Percentiles rank a stretch among this genome's conserved stretches.
phyloP scores from a whole-genome alignment of 37 sponge, comb jelly and placozoan species.

The Geodia barretti region DNA sequence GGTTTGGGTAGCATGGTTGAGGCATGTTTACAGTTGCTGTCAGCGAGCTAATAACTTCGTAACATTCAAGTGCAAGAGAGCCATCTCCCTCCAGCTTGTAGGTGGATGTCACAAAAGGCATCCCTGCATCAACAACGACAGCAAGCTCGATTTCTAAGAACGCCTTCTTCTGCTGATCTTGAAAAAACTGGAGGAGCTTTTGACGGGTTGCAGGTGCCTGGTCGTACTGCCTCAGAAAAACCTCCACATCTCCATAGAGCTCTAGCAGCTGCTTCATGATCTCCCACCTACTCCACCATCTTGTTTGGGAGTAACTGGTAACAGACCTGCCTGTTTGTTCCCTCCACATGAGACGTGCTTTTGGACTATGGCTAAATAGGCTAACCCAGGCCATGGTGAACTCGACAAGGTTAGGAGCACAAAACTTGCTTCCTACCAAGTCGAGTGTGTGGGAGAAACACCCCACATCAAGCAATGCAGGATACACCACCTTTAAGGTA shows the following conservation, averaged over 20 bases:
- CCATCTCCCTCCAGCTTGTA: constrained; percentile 58
- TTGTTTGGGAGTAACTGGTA: constrained; percentile 1
- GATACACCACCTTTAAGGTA: constrained; percentile 15
- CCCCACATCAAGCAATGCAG: background rate
- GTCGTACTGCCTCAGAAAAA: constrained; percentile 12
- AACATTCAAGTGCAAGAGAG: constrained; percentile 20
- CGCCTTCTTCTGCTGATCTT: constrained; percentile 1
- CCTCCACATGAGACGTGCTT: constrained; percentile 24
- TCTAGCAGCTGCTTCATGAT: background rate
- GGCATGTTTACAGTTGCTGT: constrained; percentile 34
- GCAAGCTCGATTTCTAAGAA: constrained; percentile 30
- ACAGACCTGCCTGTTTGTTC: constrained; percentile 11
- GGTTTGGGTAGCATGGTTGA: constrained; percentile 12
- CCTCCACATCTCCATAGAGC: constrained; percentile 2
- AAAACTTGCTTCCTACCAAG: background rate
- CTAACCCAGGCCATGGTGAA: constrained; percentile 11
- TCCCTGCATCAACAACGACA: constrained; percentile 28
- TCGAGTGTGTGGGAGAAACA: background rate
- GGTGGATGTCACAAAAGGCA: constrained; percentile 27
- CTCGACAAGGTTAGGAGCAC: background rate
- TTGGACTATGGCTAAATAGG: constrained; percentile 19
- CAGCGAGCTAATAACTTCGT: constrained; percentile 24
- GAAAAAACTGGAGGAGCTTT: constrained; percentile 22
- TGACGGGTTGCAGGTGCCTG: background rate
- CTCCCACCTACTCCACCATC: constrained; percentile 38